phyloP scores from a whole-genome alignment of 2,888 invertebrate species.

The Drosophila neoperkinsi region DNA sequence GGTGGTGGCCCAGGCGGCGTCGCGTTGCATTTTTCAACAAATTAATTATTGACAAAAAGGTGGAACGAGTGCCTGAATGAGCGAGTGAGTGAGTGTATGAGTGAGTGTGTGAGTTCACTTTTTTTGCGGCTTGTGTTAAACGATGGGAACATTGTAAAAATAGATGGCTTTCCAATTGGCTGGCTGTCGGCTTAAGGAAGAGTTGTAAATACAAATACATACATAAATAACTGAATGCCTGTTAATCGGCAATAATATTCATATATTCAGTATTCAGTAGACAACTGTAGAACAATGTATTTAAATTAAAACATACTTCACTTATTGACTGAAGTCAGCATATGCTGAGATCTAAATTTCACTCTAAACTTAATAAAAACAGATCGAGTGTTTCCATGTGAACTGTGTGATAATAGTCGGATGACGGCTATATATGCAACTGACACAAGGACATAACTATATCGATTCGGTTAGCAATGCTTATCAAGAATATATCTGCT shows the following conservation, averaged over 20 bases:
- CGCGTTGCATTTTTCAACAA: conserved; percentile 76
- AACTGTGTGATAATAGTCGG: background rate
- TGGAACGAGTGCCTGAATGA: conserved; percentile 58
- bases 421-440: background rate
- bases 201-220: conserved; percentile 1
- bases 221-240: conserved; percentile 5
- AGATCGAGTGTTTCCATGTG: background rate
- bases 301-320: background rate
- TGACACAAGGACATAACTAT: too few relatives aligned
- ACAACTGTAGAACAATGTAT: background rate
- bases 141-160: conserved; percentile 32
- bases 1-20: conserved; percentile 66
- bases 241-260: conserved; percentile 2
- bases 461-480: background rate
- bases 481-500: background rate
- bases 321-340: background rate
- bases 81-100: conserved; percentile 17
- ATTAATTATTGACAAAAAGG: conserved; percentile 79
- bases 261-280: background rate
- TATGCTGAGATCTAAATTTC: background rate
- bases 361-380: background rate
- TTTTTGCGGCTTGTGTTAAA: conserved; percentile 9
- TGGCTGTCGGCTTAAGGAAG: conserved; percentile 8
- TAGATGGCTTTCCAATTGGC: conserved; percentile 15
- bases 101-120: conserved; percentile 8